Conservation (phyloP, 1,140 invertebrate genomes). For the Hylaeus anthracinus region DNA sequence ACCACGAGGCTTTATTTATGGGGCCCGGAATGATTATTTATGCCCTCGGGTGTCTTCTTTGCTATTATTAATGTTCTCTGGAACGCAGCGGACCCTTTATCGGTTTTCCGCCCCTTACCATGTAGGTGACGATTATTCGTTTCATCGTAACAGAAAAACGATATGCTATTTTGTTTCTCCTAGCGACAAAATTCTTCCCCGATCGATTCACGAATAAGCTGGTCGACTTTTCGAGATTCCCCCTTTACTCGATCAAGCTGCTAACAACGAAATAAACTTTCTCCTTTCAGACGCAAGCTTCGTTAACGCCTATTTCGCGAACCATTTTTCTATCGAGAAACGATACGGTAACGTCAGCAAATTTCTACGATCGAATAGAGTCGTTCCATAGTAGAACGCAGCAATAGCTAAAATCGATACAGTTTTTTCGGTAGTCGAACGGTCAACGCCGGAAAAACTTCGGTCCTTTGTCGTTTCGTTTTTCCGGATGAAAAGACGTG, state of each 20-base stretch:
- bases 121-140: constrained; percentile 13
- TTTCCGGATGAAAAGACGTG: background rate
- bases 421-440: background rate
- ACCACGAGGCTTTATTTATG: constrained; percentile 18
- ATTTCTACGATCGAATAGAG: background rate
- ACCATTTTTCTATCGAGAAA: too few species aligned
- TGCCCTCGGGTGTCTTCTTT: background rate
- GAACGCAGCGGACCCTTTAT: constrained; percentile 1
- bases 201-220: too few species aligned
- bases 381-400: background rate
- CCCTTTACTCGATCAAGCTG: too few species aligned
- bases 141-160: background rate
- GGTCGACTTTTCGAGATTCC: too few species aligned
- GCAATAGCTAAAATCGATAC: background rate
- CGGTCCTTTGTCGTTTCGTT: background rate
- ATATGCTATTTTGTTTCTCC: too few species aligned
- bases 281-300: too few species aligned
- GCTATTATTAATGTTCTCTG: constrained; percentile 21
- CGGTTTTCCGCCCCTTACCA: constrained; percentile 14
- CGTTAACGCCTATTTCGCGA: too few species aligned
- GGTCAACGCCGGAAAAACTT: background rate
- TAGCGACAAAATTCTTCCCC: too few species aligned
- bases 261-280: too few species aligned
- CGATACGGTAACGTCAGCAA: too few species aligned
- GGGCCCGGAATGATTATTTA: constrained; percentile 15